Evolutionary conservation across 2,888 invertebrate genomes (phyloP).

Genomic region (Melanostoma scalare): DNA sequence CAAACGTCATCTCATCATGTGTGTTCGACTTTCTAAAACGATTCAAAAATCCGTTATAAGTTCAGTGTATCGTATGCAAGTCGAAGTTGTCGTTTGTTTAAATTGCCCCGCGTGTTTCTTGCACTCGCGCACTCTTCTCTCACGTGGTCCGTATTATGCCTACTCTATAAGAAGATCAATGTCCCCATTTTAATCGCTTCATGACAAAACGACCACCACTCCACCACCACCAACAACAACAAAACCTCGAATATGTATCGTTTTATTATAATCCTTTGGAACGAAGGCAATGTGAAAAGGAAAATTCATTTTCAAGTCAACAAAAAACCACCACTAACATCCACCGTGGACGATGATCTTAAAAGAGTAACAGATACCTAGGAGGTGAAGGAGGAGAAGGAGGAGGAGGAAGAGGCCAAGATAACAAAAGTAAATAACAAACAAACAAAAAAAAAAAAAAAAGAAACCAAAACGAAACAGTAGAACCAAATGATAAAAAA

Average conservation of each 20-base stretch:
- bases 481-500: slow-evolving; percentile 38
- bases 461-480: slow-evolving; percentile 33
- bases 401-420: slow-evolving; percentile 24
- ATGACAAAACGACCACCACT: slow-evolving; percentile 27
- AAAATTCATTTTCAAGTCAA: slow-evolving; percentile 57
- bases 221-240: slow-evolving; percentile 14
- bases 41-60: slow-evolving; percentile 69
- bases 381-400: neutral
- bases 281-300: slow-evolving; percentile 56
- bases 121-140: slow-evolving; percentile 9
- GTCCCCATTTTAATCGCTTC: slow-evolving; percentile 68
- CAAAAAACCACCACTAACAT: slow-evolving; percentile 32
- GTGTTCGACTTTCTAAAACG: slow-evolving; percentile 64
- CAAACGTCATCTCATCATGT: neutral
- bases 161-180: slow-evolving; percentile 61
- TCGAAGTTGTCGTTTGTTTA: slow-evolving; percentile 60
- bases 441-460: slow-evolving; percentile 16
- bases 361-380: slow-evolving; percentile 1
- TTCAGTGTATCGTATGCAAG: slow-evolving; percentile 49
- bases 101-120: slow-evolving; percentile 23
- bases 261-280: slow-evolving; percentile 61
- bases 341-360: slow-evolving; percentile 11
- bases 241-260: slow-evolving; percentile 39
- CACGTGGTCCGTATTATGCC: slow-evolving; percentile 10
- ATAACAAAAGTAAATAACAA: slow-evolving; percentile 53